These are phyloP conservation scores for Ochropleura leucogaster DNA, from an alignment of 2,888 invertebrate species.

Conservation along the genomic window DNA sequence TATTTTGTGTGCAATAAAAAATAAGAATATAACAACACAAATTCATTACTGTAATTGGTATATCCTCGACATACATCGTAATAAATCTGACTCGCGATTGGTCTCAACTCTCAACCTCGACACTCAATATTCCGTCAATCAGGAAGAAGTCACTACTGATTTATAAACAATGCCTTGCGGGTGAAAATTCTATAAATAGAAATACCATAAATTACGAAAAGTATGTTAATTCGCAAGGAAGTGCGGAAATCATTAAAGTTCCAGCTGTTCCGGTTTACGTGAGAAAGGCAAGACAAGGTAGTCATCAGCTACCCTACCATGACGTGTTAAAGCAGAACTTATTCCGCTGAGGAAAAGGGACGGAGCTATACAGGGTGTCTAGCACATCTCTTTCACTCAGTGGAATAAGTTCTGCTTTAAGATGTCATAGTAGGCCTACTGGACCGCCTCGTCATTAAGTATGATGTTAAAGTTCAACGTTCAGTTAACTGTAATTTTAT, in stretches of 20 bases:
- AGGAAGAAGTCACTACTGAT: slow-evolving; percentile 43
- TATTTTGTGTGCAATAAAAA: too few relatives aligned
- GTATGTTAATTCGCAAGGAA: slow-evolving; percentile 49
- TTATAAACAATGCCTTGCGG: slow-evolving; percentile 29
- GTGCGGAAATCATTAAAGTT: slow-evolving; percentile 54
- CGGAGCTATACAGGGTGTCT: too few relatives aligned
- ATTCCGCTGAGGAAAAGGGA: too few relatives aligned
- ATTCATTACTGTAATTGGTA: slow-evolving; percentile 11
- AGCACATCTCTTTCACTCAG: too few relatives aligned
- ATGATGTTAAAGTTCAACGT: slow-evolving; percentile 36
- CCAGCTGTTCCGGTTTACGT: slow-evolving; percentile 48
- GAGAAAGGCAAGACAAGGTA: slow-evolving; percentile 51
- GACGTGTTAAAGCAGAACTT: too few relatives aligned
- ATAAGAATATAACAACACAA: neutral
- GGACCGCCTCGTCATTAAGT: slow-evolving; percentile 35
- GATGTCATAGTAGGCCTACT: too few relatives aligned
- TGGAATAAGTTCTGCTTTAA: too few relatives aligned
- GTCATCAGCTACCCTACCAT: too few relatives aligned
- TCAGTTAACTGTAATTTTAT: slow-evolving; percentile 28
- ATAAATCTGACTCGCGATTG: neutral
- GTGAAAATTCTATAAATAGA: slow-evolving; percentile 49
- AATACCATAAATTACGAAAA: slow-evolving; percentile 38
- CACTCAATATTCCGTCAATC: slow-evolving; percentile 37
- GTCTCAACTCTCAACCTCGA: slow-evolving; percentile 20
- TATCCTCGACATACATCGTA: slow-evolving; percentile 7